Conservation (phyloP, 2,113 vertebrate species). For the Nothocercus julius region DNA sequence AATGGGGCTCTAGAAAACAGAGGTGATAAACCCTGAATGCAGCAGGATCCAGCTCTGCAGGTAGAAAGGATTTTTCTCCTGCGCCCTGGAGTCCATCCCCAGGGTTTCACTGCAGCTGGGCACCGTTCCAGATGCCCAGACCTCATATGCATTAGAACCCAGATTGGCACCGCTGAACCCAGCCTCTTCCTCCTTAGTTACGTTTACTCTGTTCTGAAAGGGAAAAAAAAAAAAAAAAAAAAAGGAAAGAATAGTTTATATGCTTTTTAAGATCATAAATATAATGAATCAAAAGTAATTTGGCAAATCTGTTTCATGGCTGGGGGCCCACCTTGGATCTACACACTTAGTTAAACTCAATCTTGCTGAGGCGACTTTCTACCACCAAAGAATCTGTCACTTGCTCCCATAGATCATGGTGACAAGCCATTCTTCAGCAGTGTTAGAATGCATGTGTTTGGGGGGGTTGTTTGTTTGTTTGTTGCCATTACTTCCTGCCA, state of each 20-base stretch:
- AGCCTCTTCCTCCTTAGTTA: slow-evolving; percentile 39
- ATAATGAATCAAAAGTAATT: slow-evolving; percentile 55
- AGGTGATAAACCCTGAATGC: background rate
- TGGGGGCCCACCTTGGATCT: background rate
- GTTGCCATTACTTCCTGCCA: background rate
- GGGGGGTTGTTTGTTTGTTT: background rate
- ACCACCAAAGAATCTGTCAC: background rate
- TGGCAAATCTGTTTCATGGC: slow-evolving; percentile 39
- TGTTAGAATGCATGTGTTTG: background rate
- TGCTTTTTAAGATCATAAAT: slow-evolving; percentile 70
- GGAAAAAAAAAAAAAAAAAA: background rate
- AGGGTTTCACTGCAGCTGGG: fast-evolving
- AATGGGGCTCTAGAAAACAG: background rate
- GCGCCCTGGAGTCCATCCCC: background rate
- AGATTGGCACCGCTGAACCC: background rate
- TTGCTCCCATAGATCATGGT: background rate
- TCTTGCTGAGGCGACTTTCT: background rate
- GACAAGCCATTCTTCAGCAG: background rate
- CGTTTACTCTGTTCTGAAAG: background rate
- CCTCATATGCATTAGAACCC: background rate
- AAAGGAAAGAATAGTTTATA: slow-evolving; percentile 11
- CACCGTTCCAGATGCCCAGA: background rate
- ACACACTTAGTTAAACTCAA: background rate
- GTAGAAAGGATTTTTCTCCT: background rate
- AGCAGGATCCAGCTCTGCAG: background rate